Evolutionary conservation across 2,888 invertebrate species (phyloP).

Genomic region (Seira musarum): DNA sequence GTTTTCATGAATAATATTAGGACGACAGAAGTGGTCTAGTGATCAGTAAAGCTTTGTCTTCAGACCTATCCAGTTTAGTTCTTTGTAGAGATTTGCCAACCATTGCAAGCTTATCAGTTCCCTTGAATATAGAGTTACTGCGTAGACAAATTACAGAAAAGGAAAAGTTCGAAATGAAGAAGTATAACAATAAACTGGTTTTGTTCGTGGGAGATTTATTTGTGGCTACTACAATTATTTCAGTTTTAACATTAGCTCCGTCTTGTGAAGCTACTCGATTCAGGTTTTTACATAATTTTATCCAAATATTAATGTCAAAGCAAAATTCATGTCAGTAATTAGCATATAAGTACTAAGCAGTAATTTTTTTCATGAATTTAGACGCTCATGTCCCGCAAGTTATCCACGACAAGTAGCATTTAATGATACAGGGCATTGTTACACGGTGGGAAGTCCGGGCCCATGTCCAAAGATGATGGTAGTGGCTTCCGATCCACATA

Average conservation of each 20-base stretch:
- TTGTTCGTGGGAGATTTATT: neutral
- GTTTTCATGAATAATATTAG: neutral
- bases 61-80: neutral
- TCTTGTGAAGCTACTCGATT: neutral
- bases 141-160: neutral
- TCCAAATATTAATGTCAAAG: neutral
- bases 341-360: neutral
- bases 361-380: neutral
- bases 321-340: neutral
- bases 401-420: conserved; percentile 51
- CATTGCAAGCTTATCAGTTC: neutral
- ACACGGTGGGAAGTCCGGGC: conserved; percentile 47
- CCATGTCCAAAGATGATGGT: conserved; percentile 57
- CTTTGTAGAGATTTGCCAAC: neutral
- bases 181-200: neutral
- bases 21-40: neutral
- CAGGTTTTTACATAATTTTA: neutral
- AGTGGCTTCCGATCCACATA: conserved; percentile 40
- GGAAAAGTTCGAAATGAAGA: neutral
- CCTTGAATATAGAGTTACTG: neutral
- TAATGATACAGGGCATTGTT: conserved; percentile 51
- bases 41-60: neutral
- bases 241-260: neutral
- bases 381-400: conserved; percentile 55
- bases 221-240: neutral